A percentile compares a stretch with the other conserved stretches of the same genome.
Evolutionary conservation across 2,113 vertebrate genomes (phyloP).

Genomic region (Phylloscopus trochiloides): DNA sequence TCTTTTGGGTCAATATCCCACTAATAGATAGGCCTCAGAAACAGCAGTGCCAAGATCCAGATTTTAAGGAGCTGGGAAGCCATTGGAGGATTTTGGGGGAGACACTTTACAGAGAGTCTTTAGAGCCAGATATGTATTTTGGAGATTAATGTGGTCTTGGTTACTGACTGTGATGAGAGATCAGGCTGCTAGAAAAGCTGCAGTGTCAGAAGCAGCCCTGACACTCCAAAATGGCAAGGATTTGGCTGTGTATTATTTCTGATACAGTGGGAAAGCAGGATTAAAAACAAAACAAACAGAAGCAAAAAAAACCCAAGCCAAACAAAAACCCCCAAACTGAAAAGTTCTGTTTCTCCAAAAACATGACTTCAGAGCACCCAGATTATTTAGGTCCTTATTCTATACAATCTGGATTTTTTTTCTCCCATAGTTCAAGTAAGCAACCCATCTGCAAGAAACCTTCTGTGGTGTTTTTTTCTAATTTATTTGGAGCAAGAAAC

Average conservation of each 20-base stretch:
- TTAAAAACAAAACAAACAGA: neutral
- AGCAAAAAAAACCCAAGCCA: neutral
- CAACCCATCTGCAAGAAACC: neutral
- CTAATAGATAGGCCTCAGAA: neutral
- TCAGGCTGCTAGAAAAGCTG: neutral
- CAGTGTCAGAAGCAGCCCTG: neutral
- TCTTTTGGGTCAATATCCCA: neutral
- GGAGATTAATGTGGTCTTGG: neutral
- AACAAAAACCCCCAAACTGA: neutral
- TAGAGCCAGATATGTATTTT: neutral
- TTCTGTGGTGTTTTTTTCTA: neutral
- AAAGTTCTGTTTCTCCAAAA: neutral
- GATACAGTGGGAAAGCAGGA: neutral
- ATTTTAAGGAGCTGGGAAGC: neutral
- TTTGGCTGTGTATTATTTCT: neutral
- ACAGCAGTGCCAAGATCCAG: neutral
- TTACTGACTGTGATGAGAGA: neutral
- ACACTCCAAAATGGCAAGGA: neutral
- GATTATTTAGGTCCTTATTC: neutral
- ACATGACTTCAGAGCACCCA: neutral
- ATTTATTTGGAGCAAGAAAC: neutral
- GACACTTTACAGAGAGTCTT: neutral
- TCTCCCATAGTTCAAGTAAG: neutral
- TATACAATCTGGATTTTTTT: neutral
- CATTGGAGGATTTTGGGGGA: neutral